Conservation (phyloP, 2,888 invertebrate genomes). For the Tridacna gigas region DNA sequence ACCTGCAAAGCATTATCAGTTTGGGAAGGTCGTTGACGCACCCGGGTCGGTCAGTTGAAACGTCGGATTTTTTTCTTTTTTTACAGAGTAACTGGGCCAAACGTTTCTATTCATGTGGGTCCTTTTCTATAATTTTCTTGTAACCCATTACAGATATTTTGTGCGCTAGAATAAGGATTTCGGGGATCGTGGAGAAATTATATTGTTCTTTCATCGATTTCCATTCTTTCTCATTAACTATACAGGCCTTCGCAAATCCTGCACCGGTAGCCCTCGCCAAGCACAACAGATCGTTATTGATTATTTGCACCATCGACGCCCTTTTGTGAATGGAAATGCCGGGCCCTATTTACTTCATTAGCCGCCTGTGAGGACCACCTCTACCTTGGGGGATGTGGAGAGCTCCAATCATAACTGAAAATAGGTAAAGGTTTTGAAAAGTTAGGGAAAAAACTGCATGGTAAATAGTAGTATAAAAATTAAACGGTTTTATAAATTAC, state of each 20-base stretch:
- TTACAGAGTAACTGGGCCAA: slow-evolving; percentile 1
- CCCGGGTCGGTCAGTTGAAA: background rate
- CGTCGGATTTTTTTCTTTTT: background rate
- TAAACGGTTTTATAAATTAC: background rate
- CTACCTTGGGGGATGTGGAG: no score
- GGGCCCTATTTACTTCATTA: background rate
- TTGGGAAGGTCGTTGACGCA: slow-evolving; percentile 2
- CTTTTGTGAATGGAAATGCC: background rate
- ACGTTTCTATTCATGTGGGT: background rate
- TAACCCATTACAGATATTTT: slow-evolving; percentile 10
- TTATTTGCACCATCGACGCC: no score
- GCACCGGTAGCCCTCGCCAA: no score
- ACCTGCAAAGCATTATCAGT: slow-evolving; percentile 22
- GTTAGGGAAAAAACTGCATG: no score
- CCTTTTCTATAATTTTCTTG: background rate
- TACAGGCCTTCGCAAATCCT: no score
- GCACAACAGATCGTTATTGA: no score
- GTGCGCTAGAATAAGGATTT: slow-evolving; percentile 21
- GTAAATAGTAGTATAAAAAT: background rate
- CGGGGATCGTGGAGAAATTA: no score
- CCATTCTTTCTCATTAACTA: no score
- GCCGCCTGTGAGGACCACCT: background rate
- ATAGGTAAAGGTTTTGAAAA: background rate
- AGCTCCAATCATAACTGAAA: background rate
- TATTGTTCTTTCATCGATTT: no score